phyloP scores from a whole-genome alignment of 2,113 vertebrate genomes.

The Grantiella picta region DNA sequence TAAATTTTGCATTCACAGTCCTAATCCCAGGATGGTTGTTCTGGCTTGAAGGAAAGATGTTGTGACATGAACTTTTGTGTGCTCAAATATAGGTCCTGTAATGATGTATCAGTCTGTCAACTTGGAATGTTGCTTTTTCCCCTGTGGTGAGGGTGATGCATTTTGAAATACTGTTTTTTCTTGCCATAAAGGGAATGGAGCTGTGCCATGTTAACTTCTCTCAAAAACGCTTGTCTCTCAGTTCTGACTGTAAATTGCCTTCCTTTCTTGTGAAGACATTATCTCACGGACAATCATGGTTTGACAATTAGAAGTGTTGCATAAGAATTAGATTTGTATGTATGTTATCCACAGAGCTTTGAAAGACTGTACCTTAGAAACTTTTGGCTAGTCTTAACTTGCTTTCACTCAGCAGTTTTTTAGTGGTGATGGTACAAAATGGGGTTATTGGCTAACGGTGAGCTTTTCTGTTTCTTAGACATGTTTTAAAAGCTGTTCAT shows the following conservation, averaged over 20 bases:
- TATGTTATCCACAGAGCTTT: neutral
- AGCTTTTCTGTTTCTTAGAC: neutral
- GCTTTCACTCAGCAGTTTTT: neutral
- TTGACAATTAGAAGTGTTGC: neutral
- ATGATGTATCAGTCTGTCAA: neutral
- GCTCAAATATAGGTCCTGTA: neutral
- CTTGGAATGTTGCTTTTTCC: neutral
- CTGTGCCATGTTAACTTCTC: neutral
- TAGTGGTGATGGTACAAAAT: neutral
- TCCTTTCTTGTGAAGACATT: neutral
- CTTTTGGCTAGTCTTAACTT: neutral
- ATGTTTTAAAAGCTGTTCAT: neutral
- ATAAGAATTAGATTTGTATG: neutral
- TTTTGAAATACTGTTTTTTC: neutral
- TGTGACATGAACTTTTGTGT: neutral
- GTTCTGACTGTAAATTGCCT: neutral
- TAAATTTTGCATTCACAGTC: neutral
- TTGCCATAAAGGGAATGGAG: neutral
- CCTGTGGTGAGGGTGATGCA: neutral
- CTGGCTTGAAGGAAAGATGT: neutral
- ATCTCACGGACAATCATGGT: neutral
- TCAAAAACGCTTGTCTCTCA: neutral
- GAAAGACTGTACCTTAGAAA: neutral
- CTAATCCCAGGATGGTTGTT: neutral
- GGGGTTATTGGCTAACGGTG: neutral